Percentiles rank a stretch among this genome's conserved stretches.
phyloP scores from a whole-genome alignment of 2,113 vertebrate genomes.

The Psophia crepitans region DNA sequence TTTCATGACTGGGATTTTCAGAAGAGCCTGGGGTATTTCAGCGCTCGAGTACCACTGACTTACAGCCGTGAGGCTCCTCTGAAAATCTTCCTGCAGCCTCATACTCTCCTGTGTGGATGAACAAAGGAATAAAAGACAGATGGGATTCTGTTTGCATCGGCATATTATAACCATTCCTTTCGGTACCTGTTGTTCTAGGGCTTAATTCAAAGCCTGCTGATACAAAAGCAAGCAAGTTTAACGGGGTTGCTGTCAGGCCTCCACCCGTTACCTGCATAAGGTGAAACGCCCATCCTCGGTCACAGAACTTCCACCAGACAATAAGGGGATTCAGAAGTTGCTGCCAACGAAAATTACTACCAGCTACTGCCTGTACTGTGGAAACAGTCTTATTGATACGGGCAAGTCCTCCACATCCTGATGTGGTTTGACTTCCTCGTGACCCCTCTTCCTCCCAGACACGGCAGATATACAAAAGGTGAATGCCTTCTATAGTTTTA shows the following conservation, averaged over 20 bases:
- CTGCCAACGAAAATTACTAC: conserved; percentile 20
- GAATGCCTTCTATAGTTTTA: conserved; percentile 10
- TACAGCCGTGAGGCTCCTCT: background rate
- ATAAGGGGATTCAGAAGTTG: background rate
- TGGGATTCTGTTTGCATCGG: background rate
- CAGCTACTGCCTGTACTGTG: conserved; percentile 58
- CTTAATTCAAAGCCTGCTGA: background rate
- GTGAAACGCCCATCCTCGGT: background rate
- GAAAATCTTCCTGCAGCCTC: background rate
- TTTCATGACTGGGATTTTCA: background rate
- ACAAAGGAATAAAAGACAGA: background rate
- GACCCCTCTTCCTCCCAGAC: conserved; percentile 27
- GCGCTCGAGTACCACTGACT: background rate
- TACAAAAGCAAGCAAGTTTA: background rate
- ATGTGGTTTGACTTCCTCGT: conserved; percentile 53
- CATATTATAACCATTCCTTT: background rate
- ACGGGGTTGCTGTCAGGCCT: background rate
- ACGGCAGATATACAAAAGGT: conserved; percentile 32
- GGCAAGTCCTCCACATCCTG: conserved; percentile 52
- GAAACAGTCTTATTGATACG: conserved; percentile 72
- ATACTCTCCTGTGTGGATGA: background rate
- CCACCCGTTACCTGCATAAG: background rate
- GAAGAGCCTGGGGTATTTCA: background rate
- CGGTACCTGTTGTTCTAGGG: background rate
- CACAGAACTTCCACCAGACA: background rate